phyloP scores from a whole-genome alignment of 1,140 invertebrate genomes.

The Harlomillsia oculata region DNA sequence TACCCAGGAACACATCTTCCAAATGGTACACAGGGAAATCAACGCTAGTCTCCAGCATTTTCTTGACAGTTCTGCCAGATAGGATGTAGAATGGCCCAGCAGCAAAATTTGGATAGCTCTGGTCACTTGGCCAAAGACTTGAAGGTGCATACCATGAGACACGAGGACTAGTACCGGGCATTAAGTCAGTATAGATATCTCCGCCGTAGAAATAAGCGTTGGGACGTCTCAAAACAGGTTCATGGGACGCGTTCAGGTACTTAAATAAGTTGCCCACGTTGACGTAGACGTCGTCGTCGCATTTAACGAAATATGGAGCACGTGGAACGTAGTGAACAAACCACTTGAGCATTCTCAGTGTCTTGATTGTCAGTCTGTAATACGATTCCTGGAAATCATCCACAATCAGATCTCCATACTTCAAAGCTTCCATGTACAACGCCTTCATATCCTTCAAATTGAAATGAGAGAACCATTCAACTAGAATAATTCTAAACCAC shows the following conservation, averaged over 20 bases:
- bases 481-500: too few relatives aligned
- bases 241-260: slow-evolving; percentile 7
- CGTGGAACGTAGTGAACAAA: slow-evolving; percentile 37
- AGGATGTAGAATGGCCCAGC: slow-evolving; percentile 54
- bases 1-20: slow-evolving; percentile 75
- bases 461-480: too few relatives aligned
- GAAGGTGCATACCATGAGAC: slow-evolving; percentile 39
- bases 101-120: slow-evolving; percentile 36
- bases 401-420: slow-evolving; percentile 42
- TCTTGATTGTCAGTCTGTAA: slow-evolving; percentile 45
- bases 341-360: slow-evolving; percentile 42
- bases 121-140: slow-evolving; percentile 29
- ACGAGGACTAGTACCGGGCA: slow-evolving; percentile 17
- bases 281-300: slow-evolving; percentile 45
- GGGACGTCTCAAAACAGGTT: too few relatives aligned
- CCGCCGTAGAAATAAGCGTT: slow-evolving; percentile 20
- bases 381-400: slow-evolving; percentile 42
- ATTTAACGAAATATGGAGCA: slow-evolving; percentile 41
- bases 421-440: too few relatives aligned
- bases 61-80: slow-evolving; percentile 55
- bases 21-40: slow-evolving; percentile 60
- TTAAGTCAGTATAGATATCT: slow-evolving; percentile 23
- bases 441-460: too few relatives aligned
- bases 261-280: slow-evolving; percentile 39
- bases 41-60: slow-evolving; percentile 59